Percentiles rank a stretch among this genome's conserved stretches.
These are phyloP conservation scores for Erythrolamprus reginae DNA, from an alignment of 2,113 vertebrate genomes.

Conservation along the genomic window DNA sequence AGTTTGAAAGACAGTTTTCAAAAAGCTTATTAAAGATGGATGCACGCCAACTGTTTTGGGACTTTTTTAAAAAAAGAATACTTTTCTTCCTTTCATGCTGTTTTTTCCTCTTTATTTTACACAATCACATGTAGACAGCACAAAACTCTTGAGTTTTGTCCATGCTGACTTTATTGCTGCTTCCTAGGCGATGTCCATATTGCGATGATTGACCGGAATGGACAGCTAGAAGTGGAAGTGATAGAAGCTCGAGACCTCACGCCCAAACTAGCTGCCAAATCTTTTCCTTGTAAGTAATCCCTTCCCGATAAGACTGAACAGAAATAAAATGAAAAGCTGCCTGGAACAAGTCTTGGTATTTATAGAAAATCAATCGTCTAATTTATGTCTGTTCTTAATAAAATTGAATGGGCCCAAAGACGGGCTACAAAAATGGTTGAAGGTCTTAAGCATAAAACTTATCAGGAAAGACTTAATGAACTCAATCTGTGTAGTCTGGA, in stretches of 20 bases:
- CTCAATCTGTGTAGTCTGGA: too few species aligned
- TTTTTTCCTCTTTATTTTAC: not conserved
- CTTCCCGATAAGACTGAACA: not conserved
- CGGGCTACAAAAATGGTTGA: too few species aligned
- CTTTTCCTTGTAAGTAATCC: conserved; percentile 79
- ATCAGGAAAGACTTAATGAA: too few species aligned
- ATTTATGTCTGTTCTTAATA: not conserved
- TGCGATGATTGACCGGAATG: conserved; percentile 84
- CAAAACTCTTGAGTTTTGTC: not conserved
- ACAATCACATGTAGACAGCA: not conserved
- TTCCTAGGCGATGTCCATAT: conserved; percentile 86
- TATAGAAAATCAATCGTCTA: too few species aligned
- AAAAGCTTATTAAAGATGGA: not conserved
- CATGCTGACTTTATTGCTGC: rapidly evolving
- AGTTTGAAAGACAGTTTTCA: not conserved
- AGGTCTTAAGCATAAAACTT: too few species aligned
- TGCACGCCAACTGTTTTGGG: not conserved
- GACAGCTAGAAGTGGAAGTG: conserved; percentile 95
- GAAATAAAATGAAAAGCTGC: rapidly evolving
- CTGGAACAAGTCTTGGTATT: too few species aligned
- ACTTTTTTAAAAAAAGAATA: not conserved
- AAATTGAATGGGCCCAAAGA: too few species aligned
- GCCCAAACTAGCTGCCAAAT: conserved; percentile 89
- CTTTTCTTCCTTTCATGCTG: not conserved
- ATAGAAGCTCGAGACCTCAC: conserved; percentile 90